Evolutionary conservation across 2,797 vertebrate species (phyloP).

Genomic region (Carduelis carduelis): DNA sequence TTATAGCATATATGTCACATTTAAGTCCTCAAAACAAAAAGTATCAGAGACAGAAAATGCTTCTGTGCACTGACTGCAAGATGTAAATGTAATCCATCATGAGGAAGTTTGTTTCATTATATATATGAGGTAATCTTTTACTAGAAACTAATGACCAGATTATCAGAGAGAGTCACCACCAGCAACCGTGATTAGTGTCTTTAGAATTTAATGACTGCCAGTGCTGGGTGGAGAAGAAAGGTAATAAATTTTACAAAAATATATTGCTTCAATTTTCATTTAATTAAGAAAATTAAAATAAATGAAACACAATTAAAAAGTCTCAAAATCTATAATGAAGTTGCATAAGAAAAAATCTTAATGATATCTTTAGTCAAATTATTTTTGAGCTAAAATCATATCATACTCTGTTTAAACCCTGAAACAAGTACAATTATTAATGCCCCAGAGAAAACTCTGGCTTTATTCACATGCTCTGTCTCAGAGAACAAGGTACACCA

Average conservation of each 20-base stretch:
- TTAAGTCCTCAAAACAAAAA: neutral
- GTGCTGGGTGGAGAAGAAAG: neutral
- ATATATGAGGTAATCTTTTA: neutral
- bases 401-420: neutral
- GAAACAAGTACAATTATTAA: neutral
- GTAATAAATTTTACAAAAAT: neutral
- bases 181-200: neutral
- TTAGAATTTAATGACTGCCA: neutral
- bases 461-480: neutral
- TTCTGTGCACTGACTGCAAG: neutral
- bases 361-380: neutral
- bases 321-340: neutral
- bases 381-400: neutral
- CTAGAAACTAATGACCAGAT: neutral
- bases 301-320: neutral
- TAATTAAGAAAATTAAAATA: neutral
- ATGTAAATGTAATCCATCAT: neutral
- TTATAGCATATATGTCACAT: neutral
- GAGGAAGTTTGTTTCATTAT: neutral
- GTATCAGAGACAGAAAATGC: neutral
- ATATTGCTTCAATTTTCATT: neutral
- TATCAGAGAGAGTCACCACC: neutral
- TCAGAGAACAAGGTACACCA: neutral
- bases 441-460: neutral
- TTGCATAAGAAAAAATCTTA: neutral